A percentile compares a stretch with the other conserved stretches of the same genome.
These are phyloP conservation scores for Sesia apiformis DNA, from an alignment of 2,888 invertebrate species.

Conservation along the genomic window DNA sequence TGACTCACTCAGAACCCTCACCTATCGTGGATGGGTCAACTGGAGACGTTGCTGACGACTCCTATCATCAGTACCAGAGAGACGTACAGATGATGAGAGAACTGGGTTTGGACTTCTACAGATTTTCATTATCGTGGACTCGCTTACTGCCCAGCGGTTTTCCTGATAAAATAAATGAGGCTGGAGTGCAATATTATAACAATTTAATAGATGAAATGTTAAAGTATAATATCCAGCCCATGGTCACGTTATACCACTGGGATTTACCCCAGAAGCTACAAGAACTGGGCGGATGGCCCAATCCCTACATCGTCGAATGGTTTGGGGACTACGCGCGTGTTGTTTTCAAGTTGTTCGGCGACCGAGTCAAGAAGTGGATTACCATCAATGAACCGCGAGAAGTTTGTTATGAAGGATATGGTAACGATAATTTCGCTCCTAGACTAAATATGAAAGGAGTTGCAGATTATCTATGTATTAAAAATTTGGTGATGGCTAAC, in stretches of 20 bases:
- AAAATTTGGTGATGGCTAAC: slow-evolving; percentile 70
- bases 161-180: slow-evolving; percentile 67
- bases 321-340: slow-evolving; percentile 53
- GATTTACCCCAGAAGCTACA: slow-evolving; percentile 64
- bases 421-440: slow-evolving; percentile 26
- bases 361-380: slow-evolving; percentile 66
- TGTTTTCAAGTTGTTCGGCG: slow-evolving; percentile 49
- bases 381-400: slow-evolving; percentile 71
- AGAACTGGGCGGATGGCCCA: slow-evolving; percentile 65
- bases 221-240: slow-evolving; percentile 73
- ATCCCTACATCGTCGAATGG: slow-evolving; percentile 48
- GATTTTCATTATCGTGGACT: not conserved
- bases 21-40: slow-evolving; percentile 66
- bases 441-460: slow-evolving; percentile 42
- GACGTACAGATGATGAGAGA: slow-evolving; percentile 1
- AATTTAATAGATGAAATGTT: slow-evolving; percentile 74
- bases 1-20: slow-evolving; percentile 60
- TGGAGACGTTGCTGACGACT: slow-evolving; percentile 75
- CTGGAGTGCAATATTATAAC: slow-evolving; percentile 77
- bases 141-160: slow-evolving; percentile 20
- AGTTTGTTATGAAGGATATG: slow-evolving; percentile 51
- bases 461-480: slow-evolving; percentile 61
- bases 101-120: slow-evolving; percentile 4
- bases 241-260: slow-evolving; percentile 68
- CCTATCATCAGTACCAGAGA: slow-evolving; percentile 19